Evolutionary conservation across 1,140 invertebrate species (phyloP), one percentile per base, ranked within the genome.

Genomic region (Drosophila jambulina): DNA sequence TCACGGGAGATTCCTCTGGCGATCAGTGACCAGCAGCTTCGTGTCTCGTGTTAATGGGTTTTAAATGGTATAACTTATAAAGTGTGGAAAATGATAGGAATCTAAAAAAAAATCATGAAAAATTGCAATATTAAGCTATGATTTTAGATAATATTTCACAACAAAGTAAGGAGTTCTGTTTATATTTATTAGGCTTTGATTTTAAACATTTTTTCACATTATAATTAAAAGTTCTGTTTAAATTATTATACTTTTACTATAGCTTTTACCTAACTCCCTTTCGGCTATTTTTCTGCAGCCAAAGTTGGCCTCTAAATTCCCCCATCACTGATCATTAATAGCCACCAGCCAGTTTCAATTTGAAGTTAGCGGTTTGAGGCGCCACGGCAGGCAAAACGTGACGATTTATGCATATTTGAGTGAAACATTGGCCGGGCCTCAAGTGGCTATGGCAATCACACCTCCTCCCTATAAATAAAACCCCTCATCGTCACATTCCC

Each of bases 351-450:
- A 29, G 63, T 34, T 58, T 32, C 17, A 57, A 72, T 72, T 71
- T 70, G 4, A 46, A 48, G 69, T 51, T 49, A 57, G 43, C 25
- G 67, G 69, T 72, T 72, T 72, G 67, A 43, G 69, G 67, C 53
- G 65, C 69, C 69, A 49, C 29, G 53, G 21, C 36, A 51, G 53
- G 65, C 53, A 71, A 72, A 72, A 72, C 69, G 69, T 72, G 69
- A 72, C 69, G 69, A 60, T 72, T 60, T 72, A 72, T 72, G 53
- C 67, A 72, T 72, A 72, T 72, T 72, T 60, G 23, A 72, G 67
- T 51, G 53, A 72, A 72, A 36, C 54, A 60, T 49, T 58, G 51
- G 25, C 34, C 69, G n/a, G 36, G 67, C 67, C 69, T 40, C 45
- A 72, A 72, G 67, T 49, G 69, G 43, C 42, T 48, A 32, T 45